Percentiles rank a stretch among this genome's conserved stretches.
Evolutionary conservation across 2,797 vertebrate genomes (phyloP).

Genomic region (Allobates femoralis): DNA sequence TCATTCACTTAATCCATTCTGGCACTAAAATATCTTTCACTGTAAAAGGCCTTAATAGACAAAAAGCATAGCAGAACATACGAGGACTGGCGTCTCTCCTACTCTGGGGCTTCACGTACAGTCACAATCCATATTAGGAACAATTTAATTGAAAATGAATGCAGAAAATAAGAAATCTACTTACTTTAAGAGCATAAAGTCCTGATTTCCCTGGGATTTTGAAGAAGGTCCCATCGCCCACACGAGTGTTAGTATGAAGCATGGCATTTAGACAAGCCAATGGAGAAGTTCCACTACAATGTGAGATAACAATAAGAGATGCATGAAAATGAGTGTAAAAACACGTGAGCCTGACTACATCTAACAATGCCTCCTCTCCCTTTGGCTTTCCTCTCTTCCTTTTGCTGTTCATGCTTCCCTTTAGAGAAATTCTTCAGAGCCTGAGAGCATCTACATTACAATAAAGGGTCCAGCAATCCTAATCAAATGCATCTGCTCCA

Average conservation of each 20-base stretch:
- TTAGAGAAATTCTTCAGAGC: conserved; percentile 74
- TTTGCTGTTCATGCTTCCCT: conserved; percentile 67
- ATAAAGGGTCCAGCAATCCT: conserved; percentile 80
- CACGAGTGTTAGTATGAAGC: conserved; percentile 85
- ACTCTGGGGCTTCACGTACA: not conserved
- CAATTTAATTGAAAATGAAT: not conserved
- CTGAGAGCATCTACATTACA: conserved; percentile 85
- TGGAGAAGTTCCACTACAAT: conserved; percentile 82
- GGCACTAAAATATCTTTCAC: not conserved
- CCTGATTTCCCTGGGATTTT: conserved; percentile 86
- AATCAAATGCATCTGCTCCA: conserved; percentile 83
- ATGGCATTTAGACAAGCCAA: conserved; percentile 87
- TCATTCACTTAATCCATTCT: not conserved
- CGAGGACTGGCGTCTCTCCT: not conserved
- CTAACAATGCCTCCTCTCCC: conserved; percentile 71
- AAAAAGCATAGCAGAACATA: not conserved
- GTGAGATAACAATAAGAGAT: conserved; percentile 73
- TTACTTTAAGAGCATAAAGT: conserved; percentile 87
- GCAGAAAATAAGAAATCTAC: conserved; percentile 64
- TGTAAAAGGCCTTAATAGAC: not conserved
- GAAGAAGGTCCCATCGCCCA: conserved; percentile 86
- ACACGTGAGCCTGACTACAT: conserved; percentile 69
- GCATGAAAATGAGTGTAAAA: conserved; percentile 63
- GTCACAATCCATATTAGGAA: not conserved
- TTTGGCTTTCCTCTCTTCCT: conserved; percentile 49